A percentile compares a stretch with the other conserved stretches of the same genome.
phyloP scores from a whole-genome alignment of 2,797 vertebrate species.

The Mus caroli region DNA sequence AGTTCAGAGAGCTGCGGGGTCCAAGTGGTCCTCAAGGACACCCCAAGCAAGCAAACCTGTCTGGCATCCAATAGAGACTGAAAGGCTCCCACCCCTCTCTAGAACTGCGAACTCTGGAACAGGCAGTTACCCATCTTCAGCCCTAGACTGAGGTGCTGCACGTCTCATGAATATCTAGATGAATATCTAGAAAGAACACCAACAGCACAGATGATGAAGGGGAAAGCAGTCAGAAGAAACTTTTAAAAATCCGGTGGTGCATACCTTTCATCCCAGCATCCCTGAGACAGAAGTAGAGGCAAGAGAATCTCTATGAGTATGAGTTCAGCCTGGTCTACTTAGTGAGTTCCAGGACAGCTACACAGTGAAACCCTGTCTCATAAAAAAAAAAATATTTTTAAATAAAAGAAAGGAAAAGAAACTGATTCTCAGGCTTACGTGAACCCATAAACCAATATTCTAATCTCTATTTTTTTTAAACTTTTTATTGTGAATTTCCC shows the following conservation, averaged over 20 bases:
- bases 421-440: not conserved
- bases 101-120: not conserved
- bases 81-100: not conserved
- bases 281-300: not conserved
- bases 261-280: not conserved
- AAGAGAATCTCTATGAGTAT: not conserved
- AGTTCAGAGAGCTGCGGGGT: not conserved
- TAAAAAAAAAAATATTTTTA: not conserved
- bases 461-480: not conserved
- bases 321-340: not conserved
- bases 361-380: not conserved
- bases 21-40: slow-evolving; percentile 1
- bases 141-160: not conserved
- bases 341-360: not conserved
- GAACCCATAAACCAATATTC: slow-evolving; percentile 6
- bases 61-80: not conserved
- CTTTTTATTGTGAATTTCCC: not conserved
- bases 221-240: not conserved
- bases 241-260: not conserved
- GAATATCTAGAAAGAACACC: not conserved
- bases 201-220: not conserved
- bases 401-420: not conserved
- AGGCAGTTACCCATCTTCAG: not conserved
- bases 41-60: not conserved
- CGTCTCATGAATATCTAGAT: not conserved